These are phyloP conservation scores for Halesus radiatus DNA, from an alignment of 1,140 invertebrate genomes.

Conservation along the genomic window DNA sequence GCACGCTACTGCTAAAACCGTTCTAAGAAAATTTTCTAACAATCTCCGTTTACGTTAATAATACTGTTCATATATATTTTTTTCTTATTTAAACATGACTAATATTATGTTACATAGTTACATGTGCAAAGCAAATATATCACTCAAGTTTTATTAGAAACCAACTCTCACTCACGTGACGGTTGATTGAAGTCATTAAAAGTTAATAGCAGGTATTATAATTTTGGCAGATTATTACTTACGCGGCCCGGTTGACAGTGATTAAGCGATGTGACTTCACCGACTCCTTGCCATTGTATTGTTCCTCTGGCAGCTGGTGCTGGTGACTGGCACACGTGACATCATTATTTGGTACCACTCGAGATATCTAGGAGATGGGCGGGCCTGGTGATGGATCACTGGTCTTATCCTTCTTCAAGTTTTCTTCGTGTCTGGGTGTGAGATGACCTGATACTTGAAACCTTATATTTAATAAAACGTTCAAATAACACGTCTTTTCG, in stretches of 20 bases:
- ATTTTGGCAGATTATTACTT: slow-evolving; percentile 20
- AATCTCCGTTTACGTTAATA: no score
- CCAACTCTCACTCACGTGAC: no score
- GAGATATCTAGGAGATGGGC: slow-evolving; percentile 14
- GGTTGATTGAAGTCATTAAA: background rate
- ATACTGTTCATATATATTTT: no score
- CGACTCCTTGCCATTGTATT: background rate
- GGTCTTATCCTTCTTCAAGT: background rate
- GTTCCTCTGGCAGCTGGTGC: background rate
- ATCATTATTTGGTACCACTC: slow-evolving; percentile 1
- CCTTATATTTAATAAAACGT: background rate
- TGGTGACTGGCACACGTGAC: background rate
- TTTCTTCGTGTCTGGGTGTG: background rate
- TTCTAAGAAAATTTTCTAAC: no score
- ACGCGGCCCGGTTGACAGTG: background rate
- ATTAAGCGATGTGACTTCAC: slow-evolving; percentile 27
- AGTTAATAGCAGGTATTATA: slow-evolving; percentile 4
- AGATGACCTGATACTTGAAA: slow-evolving; percentile 3
- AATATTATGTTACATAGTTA: no score
- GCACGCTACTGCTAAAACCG: no score
- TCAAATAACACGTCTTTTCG: no score
- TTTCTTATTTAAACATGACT: no score
- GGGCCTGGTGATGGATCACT: background rate
- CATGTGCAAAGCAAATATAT: no score
- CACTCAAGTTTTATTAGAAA: no score